Base-by-base conservation (phyloP, 2,888 invertebrate species). In the Electrophaes corylata region DNA sequence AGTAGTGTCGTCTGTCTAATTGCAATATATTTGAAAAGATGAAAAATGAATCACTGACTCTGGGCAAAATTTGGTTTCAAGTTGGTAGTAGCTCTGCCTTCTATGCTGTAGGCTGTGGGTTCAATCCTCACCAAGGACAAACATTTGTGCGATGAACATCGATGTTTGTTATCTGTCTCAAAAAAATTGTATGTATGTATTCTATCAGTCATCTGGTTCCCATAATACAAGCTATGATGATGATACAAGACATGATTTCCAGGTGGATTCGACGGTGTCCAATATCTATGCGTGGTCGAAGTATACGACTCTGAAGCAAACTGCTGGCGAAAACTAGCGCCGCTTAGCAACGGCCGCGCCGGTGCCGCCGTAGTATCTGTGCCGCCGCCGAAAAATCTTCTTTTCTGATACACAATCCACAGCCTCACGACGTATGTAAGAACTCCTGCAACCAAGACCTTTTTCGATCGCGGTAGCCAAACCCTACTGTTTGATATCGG, bases 231-330 rank as follows among this genome's bases (percentile, higher is more conserved):
- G n/a, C n/a, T n/a, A n/a, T n/a, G n/a, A n/a, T n/a, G n/a, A n/a
- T n/a, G n/a, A n/a, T n/a, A n/a, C n/a, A n/a, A 29, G 6, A 26
- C 14, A 4, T 35, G 4, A 12, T 19, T 41, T 52, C 1, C 70
- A 92, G 98, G 98, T 18, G 98, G 98, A 0, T 98, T 97, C 83
- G 98, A 98, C 89, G 98, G 98, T 20, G 95, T 95, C 74, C 95
- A 96, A 70, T 98, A 97, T 83, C 92, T 98, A 43, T 95, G 95
- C 74, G 94, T 96, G 60, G 98, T 98, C 1, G 98, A 98, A 79
- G 95, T 96, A 60, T 98, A 97, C 82, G 98, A 98, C 85, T 95
- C 98, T 1, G 95, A 95, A 79, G 92, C 93, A 2, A 95, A 96
- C 84, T 94, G 95, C 79, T 97, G 96, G 96, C 93, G 93, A 20